A percentile compares a stretch with the other conserved stretches of the same genome.
phyloP scores from a whole-genome alignment of 2,888 invertebrate genomes.

The Sceliomorpha sp. region DNA sequence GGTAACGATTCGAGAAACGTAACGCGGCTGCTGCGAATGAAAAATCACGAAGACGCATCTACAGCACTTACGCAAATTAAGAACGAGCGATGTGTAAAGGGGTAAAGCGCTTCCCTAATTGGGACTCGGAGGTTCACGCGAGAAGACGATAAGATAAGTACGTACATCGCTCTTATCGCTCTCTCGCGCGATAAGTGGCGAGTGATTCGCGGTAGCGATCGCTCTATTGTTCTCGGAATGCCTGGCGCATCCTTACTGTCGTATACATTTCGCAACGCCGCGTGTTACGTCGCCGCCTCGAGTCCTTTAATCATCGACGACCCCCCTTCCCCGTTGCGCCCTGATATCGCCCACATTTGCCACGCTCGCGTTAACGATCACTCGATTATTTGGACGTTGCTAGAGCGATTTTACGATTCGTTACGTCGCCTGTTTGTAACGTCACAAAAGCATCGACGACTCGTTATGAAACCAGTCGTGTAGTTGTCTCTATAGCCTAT shows the following conservation, averaged over 20 bases:
- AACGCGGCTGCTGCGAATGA: background rate
- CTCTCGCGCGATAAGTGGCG: slow-evolving; percentile 41
- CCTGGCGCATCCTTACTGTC: slow-evolving; percentile 39
- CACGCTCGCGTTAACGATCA: background rate
- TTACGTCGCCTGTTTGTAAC: too few species aligned
- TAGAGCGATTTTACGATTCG: too few species aligned
- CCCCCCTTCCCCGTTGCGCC: slow-evolving; percentile 1
- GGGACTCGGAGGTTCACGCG: slow-evolving; percentile 6
- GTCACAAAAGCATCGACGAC: slow-evolving; percentile 2
- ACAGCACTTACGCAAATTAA: background rate
- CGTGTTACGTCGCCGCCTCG: slow-evolving; percentile 19
- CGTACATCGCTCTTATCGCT: slow-evolving; percentile 30
- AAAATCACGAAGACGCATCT: background rate
- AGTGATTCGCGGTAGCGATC: slow-evolving; percentile 55
- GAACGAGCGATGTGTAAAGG: background rate
- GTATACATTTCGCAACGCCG: slow-evolving; percentile 28
- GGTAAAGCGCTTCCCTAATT: slow-evolving; percentile 7
- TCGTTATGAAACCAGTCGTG: too few species aligned
- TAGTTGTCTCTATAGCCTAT: too few species aligned
- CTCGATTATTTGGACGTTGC: slow-evolving; percentile 3
- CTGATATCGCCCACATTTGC: slow-evolving; percentile 10
- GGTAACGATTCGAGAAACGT: too few species aligned
- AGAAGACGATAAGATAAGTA: slow-evolving; percentile 12
- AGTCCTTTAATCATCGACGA: slow-evolving; percentile 50
- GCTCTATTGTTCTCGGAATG: slow-evolving; percentile 58